Base-by-base conservation (phyloP, 2,888 invertebrate genomes). In the Erannis defoliaria region DNA sequence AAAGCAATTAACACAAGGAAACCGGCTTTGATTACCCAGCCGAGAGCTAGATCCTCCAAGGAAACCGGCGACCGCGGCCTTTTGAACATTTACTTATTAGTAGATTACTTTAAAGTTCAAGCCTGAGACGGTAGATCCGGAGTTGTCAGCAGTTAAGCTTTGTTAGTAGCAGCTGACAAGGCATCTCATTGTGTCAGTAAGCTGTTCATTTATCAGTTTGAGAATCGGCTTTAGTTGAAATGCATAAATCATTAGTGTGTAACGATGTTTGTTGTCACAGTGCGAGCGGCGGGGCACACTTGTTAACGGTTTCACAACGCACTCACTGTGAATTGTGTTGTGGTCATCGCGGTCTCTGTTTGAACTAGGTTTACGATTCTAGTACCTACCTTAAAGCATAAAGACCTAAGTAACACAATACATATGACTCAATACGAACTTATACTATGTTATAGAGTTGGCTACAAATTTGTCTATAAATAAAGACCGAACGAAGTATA, bases 131-230 rank as follows among this genome's bases (percentile, higher is more conserved):
- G 33, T 46, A 62, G 64, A 64, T 68, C 70, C 68, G 70, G 66
- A 18, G 29, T 18, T 14, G 48, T 29, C 38, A 51, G 23, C 50
- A 12, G n/a, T 46, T n/a, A 40, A 26, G 29, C 29, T 18, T 9
- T 26, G 29, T 46, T 21, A 43, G 55, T 29, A 14, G 33, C 19
- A n/a, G 14, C 23, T 10, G 53, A 51, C 51, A 37, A 49, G 50
- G 19, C 23, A 42, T 35, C 29, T 8, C 29, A 48, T 60, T 55
- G 60, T 50, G 50, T 55, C 31, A 6, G 50, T 21, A 49, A 48
- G 61, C 57, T 35, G 50, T 54, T 78, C 75, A 82, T 82, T 80
- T 71, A 80, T 80, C 71, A 33, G 33, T 33, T 74, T 72, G 69
- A 77, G 68, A 63, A 70, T 69, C 67, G 68, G 65, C 45, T 61